These are phyloP conservation scores for Anodontia alba DNA, from an alignment of 2,888 invertebrate species.

Conservation along the genomic window DNA sequence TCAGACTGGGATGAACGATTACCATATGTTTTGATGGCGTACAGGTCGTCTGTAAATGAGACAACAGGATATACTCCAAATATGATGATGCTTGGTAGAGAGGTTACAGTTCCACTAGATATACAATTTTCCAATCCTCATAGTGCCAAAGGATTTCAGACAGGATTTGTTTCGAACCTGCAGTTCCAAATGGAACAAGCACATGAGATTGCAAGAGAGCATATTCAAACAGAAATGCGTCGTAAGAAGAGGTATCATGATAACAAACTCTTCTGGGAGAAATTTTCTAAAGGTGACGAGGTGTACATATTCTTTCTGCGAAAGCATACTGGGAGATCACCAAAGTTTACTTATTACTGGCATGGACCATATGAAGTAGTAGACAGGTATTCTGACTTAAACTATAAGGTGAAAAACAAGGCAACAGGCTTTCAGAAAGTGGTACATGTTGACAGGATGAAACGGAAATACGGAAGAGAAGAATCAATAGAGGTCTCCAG, in stretches of 20 bases:
- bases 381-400: neutral
- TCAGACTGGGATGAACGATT: slow-evolving; percentile 9
- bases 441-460: slow-evolving; percentile 13
- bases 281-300: slow-evolving; percentile 4
- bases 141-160: neutral
- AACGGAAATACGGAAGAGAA: neutral
- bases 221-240: slow-evolving; percentile 2
- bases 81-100: no score
- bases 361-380: slow-evolving; percentile 3
- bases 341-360: neutral
- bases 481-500: neutral
- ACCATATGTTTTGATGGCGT: slow-evolving; percentile 3
- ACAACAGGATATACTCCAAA: no score
- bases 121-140: slow-evolving; percentile 3
- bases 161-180: neutral
- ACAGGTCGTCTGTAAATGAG: no score
- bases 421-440: slow-evolving; percentile 7
- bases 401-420: neutral
- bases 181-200: neutral
- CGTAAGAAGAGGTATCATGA: slow-evolving; percentile 10
- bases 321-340: neutral
- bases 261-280: no score
- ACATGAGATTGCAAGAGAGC: slow-evolving; percentile 5
- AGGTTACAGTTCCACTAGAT: slow-evolving; percentile 6
- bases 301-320: neutral